Percentiles rank a stretch among this genome's conserved stretches.
Evolutionary conservation across 2,797 vertebrate species (phyloP).

Genomic region (Melanotaenia parkinsoni): DNA sequence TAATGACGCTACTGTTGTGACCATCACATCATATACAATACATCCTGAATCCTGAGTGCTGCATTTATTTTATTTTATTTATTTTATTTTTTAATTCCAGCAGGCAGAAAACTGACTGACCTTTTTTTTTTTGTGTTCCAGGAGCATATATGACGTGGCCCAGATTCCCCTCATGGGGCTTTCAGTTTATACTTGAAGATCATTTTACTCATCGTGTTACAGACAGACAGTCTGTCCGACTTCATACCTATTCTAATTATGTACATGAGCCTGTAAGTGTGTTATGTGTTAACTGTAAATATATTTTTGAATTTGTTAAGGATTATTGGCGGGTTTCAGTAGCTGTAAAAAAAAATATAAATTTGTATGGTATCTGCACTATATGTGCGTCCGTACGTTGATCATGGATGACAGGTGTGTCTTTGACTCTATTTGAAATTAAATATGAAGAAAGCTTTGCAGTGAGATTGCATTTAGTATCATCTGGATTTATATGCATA

Average conservation of each 20-base stretch:
- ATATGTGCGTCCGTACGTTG: constrained; percentile 20
- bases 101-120: constrained; percentile 7
- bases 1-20: not conserved
- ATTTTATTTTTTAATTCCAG: not conserved
- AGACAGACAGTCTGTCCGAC: constrained; percentile 17
- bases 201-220: constrained; percentile 54
- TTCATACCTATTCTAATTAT: constrained; percentile 20
- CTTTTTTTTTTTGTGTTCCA: constrained; percentile 56
- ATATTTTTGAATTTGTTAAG: constrained; percentile 39
- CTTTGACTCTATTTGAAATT: constrained; percentile 14
- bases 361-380: constrained; percentile 53
- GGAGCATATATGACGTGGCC: constrained; percentile 59
- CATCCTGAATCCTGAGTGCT: not conserved
- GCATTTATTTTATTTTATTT: not conserved
- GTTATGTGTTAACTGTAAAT: constrained; percentile 51
- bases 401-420: constrained; percentile 26
- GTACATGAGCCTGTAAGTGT: constrained; percentile 35
- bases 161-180: constrained; percentile 17
- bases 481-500: constrained; percentile 8
- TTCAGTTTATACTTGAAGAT: constrained; percentile 68
- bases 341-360: constrained; percentile 35
- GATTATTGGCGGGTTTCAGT: constrained; percentile 23
- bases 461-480: not conserved
- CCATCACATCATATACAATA: not conserved
- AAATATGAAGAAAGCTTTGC: not conserved